These are phyloP conservation scores for Vespertilio murinus DNA, from an alignment of 2,797 vertebrate genomes.

Conservation along the genomic window DNA sequence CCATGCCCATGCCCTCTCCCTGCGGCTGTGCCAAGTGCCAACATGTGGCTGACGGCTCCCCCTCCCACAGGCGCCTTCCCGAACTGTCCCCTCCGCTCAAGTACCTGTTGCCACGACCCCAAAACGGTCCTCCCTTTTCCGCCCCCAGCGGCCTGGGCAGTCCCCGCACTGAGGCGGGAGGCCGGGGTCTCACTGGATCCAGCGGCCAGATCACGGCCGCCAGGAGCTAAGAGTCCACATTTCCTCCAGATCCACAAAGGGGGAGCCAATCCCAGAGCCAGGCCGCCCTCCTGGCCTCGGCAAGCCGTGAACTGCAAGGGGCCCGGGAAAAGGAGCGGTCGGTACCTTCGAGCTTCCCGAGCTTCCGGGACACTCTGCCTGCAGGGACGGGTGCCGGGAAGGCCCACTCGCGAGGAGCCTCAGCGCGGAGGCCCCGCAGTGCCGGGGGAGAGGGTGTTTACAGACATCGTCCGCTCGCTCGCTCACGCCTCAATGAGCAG, in stretches of 20 bases:
- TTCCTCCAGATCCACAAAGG: neutral
- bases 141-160: neutral
- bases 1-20: neutral
- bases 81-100: neutral
- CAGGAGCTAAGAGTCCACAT: neutral
- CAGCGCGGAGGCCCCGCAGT: neutral
- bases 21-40: neutral
- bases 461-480: neutral
- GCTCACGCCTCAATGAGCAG: slow-evolving; percentile 37
- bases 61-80: neutral
- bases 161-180: neutral
- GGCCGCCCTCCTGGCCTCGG: neutral
- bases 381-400: neutral
- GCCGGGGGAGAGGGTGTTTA: neutral
- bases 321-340: neutral
- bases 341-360: neutral
- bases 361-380: neutral
- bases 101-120: neutral
- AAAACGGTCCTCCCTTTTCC: neutral
- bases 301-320: neutral
- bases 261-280: neutral
- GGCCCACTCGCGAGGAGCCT: neutral
- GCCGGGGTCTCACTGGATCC: neutral
- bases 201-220: neutral
- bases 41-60: neutral